Base-by-base conservation (phyloP, 2,113 vertebrate genomes). In the Oreocharis arfaki region DNA sequence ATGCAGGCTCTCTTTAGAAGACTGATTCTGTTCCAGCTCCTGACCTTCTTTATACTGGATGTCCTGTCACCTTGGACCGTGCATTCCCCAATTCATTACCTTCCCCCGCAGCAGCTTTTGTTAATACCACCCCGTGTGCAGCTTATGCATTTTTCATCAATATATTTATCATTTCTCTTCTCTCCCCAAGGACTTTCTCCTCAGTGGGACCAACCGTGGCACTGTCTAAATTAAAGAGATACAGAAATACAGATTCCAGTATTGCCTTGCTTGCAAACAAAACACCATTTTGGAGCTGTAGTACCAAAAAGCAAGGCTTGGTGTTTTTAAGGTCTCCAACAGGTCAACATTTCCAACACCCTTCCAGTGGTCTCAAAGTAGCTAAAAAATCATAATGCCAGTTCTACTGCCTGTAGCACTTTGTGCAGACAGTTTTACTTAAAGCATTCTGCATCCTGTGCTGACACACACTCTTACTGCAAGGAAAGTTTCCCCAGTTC, bases 111-210 rank as follows among this genome's bases (percentile, higher is more conserved):
- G 92, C 63, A 79, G 73, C 60, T 87, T 88, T 90, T 90, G 63
- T 82, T 86, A 96, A 42, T 68, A 88, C 46, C 63, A 91, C 67
- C 82, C 55, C 7, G 13, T 20, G 35, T 55, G 69, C 63, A 65
- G 67, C 80, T 90, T 41, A 94, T 91, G 77, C 84, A 91, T 92
- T 92, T 93, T 95, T 93, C 85, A 93, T 91, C 74, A 74, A 37
- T 28, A 68, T 61, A 63, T 80, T 93, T 73, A 90, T 73, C 24
- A 83, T 70, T 87, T 95, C 56, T 89, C 24, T 75, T 91, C 68
- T 67, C 67, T 85, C 92, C 84, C 82, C 59, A 88, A 93, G 79
- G 85, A 86, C 68, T 26, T 76, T 76, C 56, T 83, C 53, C 68
- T 91, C 81, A 35, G 13, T 74, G 71, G 35, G 75, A 93, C 63